phyloP scores from a whole-genome alignment of 2,797 vertebrate species.

The Pantherophis vulpinus region DNA sequence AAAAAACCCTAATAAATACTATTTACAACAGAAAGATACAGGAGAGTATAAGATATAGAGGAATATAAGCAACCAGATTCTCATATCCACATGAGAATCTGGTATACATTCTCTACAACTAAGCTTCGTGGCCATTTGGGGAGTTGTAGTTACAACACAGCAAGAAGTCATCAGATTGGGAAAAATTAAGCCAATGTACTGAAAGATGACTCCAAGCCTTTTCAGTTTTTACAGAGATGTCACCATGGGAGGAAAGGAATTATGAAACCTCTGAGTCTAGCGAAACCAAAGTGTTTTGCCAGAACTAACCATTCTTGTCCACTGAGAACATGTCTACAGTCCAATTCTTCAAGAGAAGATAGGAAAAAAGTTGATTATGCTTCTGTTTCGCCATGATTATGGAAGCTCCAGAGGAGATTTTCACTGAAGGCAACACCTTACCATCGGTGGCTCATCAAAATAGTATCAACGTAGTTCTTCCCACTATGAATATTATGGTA shows the following conservation, averaged over 20 bases:
- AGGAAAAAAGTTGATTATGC: not conserved
- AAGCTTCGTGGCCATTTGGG: not conserved
- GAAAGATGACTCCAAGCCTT: not conserved
- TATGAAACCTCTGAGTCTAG: not conserved
- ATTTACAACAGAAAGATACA: slow-evolving; percentile 69
- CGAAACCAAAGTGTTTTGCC: not conserved
- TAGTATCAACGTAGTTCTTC: not conserved
- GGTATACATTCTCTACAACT: not conserved
- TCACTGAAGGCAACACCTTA: not conserved
- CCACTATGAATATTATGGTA: not conserved
- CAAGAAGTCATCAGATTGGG: not conserved
- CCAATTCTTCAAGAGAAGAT: not conserved
- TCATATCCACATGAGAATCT: slow-evolving; percentile 19
- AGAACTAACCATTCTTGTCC: not conserved
- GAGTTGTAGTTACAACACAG: not conserved
- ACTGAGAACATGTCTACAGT: not conserved
- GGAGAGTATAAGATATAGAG: not conserved
- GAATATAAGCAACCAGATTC: slow-evolving; percentile 40
- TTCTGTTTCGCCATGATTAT: not conserved
- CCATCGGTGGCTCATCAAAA: not conserved
- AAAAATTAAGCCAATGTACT: not conserved
- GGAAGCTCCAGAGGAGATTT: not conserved
- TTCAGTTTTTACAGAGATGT: not conserved
- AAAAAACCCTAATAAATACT: slow-evolving; percentile 76
- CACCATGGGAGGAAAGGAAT: not conserved